Evolutionary conservation across 2,888 invertebrate species (phyloP).

Genomic region (Drosophila kuntzei): DNA sequence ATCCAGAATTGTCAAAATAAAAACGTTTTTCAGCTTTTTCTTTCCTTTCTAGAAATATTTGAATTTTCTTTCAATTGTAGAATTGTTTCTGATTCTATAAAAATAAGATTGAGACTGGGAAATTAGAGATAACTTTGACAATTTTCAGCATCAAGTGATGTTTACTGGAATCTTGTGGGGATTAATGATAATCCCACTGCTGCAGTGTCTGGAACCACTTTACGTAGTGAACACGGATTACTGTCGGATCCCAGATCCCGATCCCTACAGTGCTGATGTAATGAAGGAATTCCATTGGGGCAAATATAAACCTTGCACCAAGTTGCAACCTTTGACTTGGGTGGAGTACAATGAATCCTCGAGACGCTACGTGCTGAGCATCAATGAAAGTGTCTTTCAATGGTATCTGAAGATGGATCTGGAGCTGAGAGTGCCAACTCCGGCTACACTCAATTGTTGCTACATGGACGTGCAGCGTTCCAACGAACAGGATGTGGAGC

Average conservation of each 20-base stretch:
- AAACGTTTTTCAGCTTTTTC: background rate
- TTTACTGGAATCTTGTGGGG: background rate
- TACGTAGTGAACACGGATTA: constrained; percentile 86
- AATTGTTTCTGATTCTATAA: too few species aligned
- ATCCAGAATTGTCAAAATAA: background rate
- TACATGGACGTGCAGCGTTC: constrained; percentile 79
- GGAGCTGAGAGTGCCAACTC: background rate
- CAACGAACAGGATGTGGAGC: constrained; percentile 72
- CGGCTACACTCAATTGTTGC: constrained; percentile 74
- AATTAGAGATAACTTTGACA: too few species aligned
- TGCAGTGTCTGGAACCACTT: background rate
- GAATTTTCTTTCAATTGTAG: too few species aligned
- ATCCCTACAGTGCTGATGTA: constrained; percentile 87
- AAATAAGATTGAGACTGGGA: too few species aligned
- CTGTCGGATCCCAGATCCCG: constrained; percentile 88
- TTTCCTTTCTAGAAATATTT: too few species aligned
- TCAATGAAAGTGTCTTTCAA: constrained; percentile 69
- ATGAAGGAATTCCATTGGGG: constrained; percentile 86
- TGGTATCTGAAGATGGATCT: constrained; percentile 58
- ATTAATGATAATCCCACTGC: background rate
- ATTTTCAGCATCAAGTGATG: background rate
- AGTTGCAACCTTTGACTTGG: constrained; percentile 75
- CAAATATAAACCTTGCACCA: constrained; percentile 87
- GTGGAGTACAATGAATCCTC: constrained; percentile 70
- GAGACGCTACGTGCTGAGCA: constrained; percentile 69